phyloP scores from a whole-genome alignment of 2,888 invertebrate species.

The Quadroppia sp. region DNA sequence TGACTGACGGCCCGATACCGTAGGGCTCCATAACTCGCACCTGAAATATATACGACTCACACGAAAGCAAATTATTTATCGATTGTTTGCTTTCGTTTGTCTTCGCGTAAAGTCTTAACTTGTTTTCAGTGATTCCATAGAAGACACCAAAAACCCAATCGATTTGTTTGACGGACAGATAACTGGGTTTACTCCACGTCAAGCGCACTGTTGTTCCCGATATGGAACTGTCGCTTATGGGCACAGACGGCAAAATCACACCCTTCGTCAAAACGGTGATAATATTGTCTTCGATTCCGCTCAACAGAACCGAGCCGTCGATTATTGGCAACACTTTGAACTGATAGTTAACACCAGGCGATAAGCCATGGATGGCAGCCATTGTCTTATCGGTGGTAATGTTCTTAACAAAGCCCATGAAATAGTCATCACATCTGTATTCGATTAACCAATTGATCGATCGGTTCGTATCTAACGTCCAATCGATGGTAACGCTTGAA shows the following conservation, averaged over 20 bases:
- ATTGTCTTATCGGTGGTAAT: slow-evolving; percentile 20
- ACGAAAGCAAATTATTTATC: slow-evolving; percentile 64
- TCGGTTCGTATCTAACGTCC: not conserved
- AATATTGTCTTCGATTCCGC: slow-evolving; percentile 36
- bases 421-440: slow-evolving; percentile 41
- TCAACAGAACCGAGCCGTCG: slow-evolving; percentile 2
- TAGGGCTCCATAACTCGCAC: slow-evolving; percentile 64
- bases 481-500: slow-evolving; percentile 35
- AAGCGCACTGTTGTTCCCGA: not conserved
- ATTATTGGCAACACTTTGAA: slow-evolving; percentile 39
- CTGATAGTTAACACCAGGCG: slow-evolving; percentile 42
- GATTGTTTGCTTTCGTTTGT: slow-evolving; percentile 60
- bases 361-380: slow-evolving; percentile 1
- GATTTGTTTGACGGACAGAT: not conserved
- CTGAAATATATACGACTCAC: slow-evolving; percentile 68
- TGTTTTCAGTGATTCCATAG: slow-evolving; percentile 19
- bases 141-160: slow-evolving; percentile 39
- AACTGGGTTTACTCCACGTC: slow-evolving; percentile 5
- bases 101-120: slow-evolving; percentile 19
- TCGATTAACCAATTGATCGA: slow-evolving; percentile 37
- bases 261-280: slow-evolving; percentile 33
- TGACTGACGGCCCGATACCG: slow-evolving; percentile 61
- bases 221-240: slow-evolving; percentile 7
- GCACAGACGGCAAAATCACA: slow-evolving; percentile 27
- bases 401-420: slow-evolving; percentile 26